Base-by-base conservation (phyloP, 2,797 vertebrate species). In the Anas bahamensis region DNA sequence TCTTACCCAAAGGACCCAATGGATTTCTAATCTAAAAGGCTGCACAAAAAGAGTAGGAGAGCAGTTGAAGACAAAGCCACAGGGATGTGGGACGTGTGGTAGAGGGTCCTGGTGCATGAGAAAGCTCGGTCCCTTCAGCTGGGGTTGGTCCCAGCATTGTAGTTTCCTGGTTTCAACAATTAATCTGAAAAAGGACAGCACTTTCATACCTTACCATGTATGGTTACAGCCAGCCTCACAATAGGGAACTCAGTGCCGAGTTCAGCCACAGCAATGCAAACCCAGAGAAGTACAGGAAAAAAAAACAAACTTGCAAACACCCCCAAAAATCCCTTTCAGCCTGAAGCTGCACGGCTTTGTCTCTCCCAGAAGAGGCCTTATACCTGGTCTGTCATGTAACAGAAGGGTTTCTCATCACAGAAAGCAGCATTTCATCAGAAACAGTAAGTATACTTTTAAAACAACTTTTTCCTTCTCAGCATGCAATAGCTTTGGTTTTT, bases 191-290 rank as follows among this genome's bases (percentile, higher is more conserved):
- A 93, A 73, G 72, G 78, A 86, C 92, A 83, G 90, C 73, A 87
- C 21, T 96, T 89, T 93, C 97, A 98, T 97, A 97, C 97, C 87
- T 98, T 98, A 98, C 98, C 97, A 97, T 98, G 97, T 98, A 98
- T 98, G 98, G 98, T 94, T 98, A 97, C 92, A 96, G 95, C 92
- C 87, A 80, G 56, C 73, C 92, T 92, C 19, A 12, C 89, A 92
- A 90, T 24, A 93, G 42, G 78, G 26, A 96, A 86, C 86, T 86
- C 66, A 94, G 82, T 73, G 81, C 83, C 59, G 84, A 97, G 86
- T 93, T 91, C 92, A 48, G 52, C 48, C 94, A 90, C 90, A 94
- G 96, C n/a, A 87, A 92, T 94, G 59, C 86, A 65, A 94, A 76
- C 66, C 31, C 53, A 63, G 93, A 83, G n/a, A 83, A 93, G 24